Percentiles rank a stretch among this genome's conserved stretches.
Evolutionary conservation across 2,113 vertebrate species (phyloP).

Genomic region (Lampris incognitus): DNA sequence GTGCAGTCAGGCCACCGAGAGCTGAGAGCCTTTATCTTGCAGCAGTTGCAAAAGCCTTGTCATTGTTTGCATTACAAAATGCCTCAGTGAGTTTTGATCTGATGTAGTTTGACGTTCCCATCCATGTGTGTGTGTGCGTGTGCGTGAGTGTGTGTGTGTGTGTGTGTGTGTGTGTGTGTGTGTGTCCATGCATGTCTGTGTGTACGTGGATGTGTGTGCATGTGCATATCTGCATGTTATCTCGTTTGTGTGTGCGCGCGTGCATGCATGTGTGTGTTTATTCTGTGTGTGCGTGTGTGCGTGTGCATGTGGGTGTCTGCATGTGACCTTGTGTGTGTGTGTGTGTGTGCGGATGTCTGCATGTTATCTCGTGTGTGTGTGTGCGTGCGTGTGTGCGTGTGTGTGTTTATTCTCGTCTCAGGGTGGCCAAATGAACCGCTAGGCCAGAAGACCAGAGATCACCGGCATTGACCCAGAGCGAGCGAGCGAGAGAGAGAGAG

Average conservation of each 20-base stretch:
- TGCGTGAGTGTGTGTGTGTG: conserved; percentile 74
- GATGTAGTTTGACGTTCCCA: conserved; percentile 70
- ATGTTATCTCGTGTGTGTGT: conserved; percentile 9
- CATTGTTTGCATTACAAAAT: conserved; percentile 74
- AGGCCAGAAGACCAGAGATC: conserved; percentile 71
- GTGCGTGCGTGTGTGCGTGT: conserved; percentile 49
- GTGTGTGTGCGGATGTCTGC: conserved; percentile 1
- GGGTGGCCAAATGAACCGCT: conserved; percentile 68
- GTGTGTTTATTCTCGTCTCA: conserved; percentile 75
- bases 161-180: conserved; percentile 73
- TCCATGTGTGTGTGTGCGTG: neutral
- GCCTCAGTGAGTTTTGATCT: conserved; percentile 70
- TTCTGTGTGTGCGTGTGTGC: conserved; percentile 50
- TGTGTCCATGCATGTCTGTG: conserved; percentile 42
- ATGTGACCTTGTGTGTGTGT: neutral
- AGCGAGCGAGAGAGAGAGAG: conserved; percentile 23
- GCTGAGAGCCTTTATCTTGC: conserved; percentile 43
- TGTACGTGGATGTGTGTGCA: conserved; percentile 68
- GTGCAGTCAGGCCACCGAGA: conserved; percentile 27
- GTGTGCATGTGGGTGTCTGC: conserved; percentile 64
- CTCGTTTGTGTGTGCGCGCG: neutral
- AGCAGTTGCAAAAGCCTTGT: conserved; percentile 29
- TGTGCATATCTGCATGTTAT: conserved; percentile 58
- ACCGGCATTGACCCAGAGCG: conserved; percentile 41
- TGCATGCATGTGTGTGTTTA: conserved; percentile 71